phyloP scores from a whole-genome alignment of 2,797 vertebrate genomes.

The Pogoniulus pusillus region DNA sequence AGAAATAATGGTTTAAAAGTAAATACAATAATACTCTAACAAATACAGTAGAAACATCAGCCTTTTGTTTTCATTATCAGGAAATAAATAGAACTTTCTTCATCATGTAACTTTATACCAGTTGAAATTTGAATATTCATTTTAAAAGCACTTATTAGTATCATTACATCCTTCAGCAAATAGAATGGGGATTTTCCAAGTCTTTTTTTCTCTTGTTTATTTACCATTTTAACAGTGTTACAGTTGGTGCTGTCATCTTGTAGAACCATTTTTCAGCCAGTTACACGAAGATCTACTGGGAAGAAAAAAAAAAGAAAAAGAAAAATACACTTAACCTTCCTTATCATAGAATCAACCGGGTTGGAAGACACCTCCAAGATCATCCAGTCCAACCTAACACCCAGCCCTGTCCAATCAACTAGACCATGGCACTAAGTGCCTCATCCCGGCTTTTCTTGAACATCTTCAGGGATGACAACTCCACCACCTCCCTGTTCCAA shows the following conservation, averaged over 20 bases:
- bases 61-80: not conserved
- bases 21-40: not conserved
- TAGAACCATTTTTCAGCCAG: constrained; percentile 35
- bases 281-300: constrained; percentile 20
- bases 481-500: too few relatives aligned
- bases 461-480: too few relatives aligned
- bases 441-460: too few relatives aligned
- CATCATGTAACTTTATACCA: not conserved
- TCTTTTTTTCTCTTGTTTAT: not conserved
- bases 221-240: constrained; percentile 59
- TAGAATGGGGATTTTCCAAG: not conserved
- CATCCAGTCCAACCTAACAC: too few relatives aligned
- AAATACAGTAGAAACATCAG: not conserved
- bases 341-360: too few relatives aligned
- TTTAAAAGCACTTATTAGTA: not conserved
- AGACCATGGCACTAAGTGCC: too few relatives aligned
- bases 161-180: not conserved
- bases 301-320: not conserved
- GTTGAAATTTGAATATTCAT: not conserved
- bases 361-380: too few relatives aligned
- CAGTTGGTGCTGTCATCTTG: not conserved
- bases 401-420: too few relatives aligned
- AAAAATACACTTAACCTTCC: not conserved
- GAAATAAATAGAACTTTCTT: not conserved
- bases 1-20: not conserved